These are phyloP conservation scores for Patella ulyssiponensis DNA, from an alignment of 2,888 invertebrate genomes.

Conservation along the genomic window DNA sequence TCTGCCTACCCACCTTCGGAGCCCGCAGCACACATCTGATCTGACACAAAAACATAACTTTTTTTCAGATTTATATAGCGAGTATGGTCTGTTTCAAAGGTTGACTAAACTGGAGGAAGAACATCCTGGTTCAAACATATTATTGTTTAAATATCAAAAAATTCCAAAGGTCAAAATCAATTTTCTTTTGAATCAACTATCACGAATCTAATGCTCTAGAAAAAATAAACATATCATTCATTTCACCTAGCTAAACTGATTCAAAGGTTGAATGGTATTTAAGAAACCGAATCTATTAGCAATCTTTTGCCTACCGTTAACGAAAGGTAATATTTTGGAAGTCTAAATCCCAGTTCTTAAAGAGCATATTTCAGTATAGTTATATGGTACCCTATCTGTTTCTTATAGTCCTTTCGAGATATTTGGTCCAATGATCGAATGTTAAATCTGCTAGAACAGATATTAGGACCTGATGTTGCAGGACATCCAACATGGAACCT, in stretches of 20 bases:
- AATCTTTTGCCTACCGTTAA: no score
- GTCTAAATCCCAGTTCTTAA: no score
- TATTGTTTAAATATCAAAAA: constrained; percentile 66
- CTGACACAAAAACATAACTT: neutral
- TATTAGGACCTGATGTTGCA: constrained; percentile 67
- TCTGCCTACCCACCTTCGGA: no score
- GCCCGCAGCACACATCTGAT: neutral
- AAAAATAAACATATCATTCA: no score
- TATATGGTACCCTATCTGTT: neutral
- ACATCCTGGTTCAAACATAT: constrained; percentile 64
- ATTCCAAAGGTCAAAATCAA: constrained; percentile 54
- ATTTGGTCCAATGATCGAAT: constrained; percentile 64
- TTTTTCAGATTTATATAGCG: constrained; percentile 57
- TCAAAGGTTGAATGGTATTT: no score
- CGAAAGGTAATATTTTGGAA: no score
- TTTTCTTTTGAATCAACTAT: no score
- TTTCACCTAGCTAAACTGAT: no score
- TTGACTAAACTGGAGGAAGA: constrained; percentile 65
- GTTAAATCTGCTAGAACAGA: constrained; percentile 66
- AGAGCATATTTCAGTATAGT: no score
- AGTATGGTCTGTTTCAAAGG: constrained; percentile 62
- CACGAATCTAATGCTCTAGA: no score
- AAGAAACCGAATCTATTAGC: no score
- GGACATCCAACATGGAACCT: constrained; percentile 71
- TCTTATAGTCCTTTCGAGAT: constrained; percentile 56